Evolutionary conservation across 2,797 vertebrate species (phyloP), one percentile per base, ranked within the genome.

Genomic region (Danionella dracula): DNA sequence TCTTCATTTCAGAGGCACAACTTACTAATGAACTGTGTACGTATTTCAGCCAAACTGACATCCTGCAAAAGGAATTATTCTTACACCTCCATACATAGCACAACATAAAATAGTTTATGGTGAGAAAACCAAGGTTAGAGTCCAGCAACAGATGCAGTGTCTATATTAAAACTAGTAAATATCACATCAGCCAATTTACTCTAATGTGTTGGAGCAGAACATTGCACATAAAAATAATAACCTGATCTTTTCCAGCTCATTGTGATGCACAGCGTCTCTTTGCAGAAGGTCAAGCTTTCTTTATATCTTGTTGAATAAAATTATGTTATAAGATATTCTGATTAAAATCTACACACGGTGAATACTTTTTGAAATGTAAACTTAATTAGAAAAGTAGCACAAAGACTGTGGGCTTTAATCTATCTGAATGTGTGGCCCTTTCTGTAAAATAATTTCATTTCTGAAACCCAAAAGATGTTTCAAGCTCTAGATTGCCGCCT

Each of bases 141-240:
- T 45, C 44, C 19, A 54, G 34, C 27, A 38, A 54, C 8, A 23
- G 38, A 27, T 2, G 13, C 40, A 19, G 7, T 44, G 19, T 23
- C 44, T 54, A 64, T 23, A 45, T 11, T 65, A 31, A 40, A 55
- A 54, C 23, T 53, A 37, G 8, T 38, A 55, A 65, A 55, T 23
- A 65, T 45, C 29, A 44, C 16, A 35, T 27, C 21, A 45, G 54
- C 29, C 10, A 45, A 55, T 55, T 17, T 45, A 13, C 10, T 27
- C 5, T 9, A 20, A 5, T 17, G 20, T 37, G 35, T 37, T 55
- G n/a, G 9, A 32, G n/a, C 1, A 16, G 29, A 29, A 44, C 17
- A 34, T 20, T 4, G 19, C 38, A 12, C 9, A 42, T 37, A 1
- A 1, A 34, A 35, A 65, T 55, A 55, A 65, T 55, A 55, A 27